phyloP scores from a whole-genome alignment of 2,797 vertebrate genomes.

The Eulemur albifrons region DNA sequence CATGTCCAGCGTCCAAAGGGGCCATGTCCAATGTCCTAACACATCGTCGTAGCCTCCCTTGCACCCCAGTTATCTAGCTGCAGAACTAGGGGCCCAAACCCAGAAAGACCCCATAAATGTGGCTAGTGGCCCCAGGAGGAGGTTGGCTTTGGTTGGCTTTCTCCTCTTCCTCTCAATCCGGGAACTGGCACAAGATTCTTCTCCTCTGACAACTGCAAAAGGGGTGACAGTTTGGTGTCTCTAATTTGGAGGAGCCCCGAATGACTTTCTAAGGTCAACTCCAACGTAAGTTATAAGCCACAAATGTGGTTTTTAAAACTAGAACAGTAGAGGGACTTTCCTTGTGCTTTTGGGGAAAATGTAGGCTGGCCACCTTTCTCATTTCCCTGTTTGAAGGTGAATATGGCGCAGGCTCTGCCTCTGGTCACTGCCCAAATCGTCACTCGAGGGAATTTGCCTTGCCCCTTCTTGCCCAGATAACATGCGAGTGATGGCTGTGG shows the following conservation, averaged over 20 bases:
- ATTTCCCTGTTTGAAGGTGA: constrained; percentile 18
- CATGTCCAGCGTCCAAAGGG: not conserved
- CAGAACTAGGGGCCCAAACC: not conserved
- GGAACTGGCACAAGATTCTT: not conserved
- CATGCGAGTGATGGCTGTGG: not conserved
- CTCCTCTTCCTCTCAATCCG: too few relatives aligned
- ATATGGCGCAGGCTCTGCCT: not conserved
- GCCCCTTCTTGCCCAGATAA: not conserved
- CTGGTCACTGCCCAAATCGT: too few relatives aligned
- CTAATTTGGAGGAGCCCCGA: not conserved
- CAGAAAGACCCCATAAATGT: not conserved
- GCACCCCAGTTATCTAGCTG: not conserved
- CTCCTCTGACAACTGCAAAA: not conserved
- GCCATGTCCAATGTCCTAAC: not conserved
- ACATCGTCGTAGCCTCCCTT: not conserved
- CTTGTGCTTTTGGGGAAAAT: not conserved
- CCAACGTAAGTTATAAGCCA: not conserved
- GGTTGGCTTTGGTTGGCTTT: not conserved
- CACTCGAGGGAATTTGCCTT: not conserved
- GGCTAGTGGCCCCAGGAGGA: not conserved
- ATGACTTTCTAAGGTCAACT: not conserved
- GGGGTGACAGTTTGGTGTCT: not conserved
- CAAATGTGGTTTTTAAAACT: not conserved
- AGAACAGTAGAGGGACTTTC: constrained; percentile 6
- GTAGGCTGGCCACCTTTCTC: not conserved